Evolutionary conservation across 2,113 vertebrate genomes (phyloP), one percentile per base, ranked within the genome.

Genomic region (Aramus guarauna): DNA sequence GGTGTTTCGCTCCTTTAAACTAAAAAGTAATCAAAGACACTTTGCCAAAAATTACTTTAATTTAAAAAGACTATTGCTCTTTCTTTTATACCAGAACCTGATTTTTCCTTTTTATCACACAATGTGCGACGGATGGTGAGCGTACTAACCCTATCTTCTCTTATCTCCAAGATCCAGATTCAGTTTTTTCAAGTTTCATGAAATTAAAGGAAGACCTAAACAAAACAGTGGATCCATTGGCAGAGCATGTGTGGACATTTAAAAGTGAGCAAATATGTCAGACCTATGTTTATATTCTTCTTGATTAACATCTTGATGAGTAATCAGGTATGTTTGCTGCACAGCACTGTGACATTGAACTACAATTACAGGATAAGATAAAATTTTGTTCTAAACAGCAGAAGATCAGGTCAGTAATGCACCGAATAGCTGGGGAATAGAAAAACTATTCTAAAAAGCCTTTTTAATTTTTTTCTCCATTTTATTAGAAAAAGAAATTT

Each of bases 181-280:
- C 47, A 0, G 41, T 96, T 43, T 68, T 96, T 43, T 94, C 97
- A 74, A 94, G 95, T 72, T 75, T 95, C 1, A 24, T 86, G 82
- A 96, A 88, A 58, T 62, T 94, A 23, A 80, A 85, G 34, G 96
- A 97, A 85, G 96, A 97, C 36, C 14, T 56, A 56, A 96, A 95
- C 52, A 93, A 90, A 87, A 96, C 29, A 2, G 20, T 85, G 88
- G 94, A 91, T 47, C n/a, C 71, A 45, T 74, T 88, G 50, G 29
- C 85, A 78, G 90, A 93, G 75, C 27, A 72, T 2, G 30, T 34
- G 26, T 92, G 94, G 98, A 94, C 85, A 12, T 26, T 87, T 19
- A 94, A 88, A 95, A 89, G 98, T 98, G 76, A 92, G 96, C 56
- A 83, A 79, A 32, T 55, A 43, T 88, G 36, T 79, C 63, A 55